A percentile compares a stretch with the other conserved stretches of the same genome.
These are phyloP conservation scores for Pteropus rufus DNA, from an alignment of 2,797 vertebrate genomes.

Conservation along the genomic window DNA sequence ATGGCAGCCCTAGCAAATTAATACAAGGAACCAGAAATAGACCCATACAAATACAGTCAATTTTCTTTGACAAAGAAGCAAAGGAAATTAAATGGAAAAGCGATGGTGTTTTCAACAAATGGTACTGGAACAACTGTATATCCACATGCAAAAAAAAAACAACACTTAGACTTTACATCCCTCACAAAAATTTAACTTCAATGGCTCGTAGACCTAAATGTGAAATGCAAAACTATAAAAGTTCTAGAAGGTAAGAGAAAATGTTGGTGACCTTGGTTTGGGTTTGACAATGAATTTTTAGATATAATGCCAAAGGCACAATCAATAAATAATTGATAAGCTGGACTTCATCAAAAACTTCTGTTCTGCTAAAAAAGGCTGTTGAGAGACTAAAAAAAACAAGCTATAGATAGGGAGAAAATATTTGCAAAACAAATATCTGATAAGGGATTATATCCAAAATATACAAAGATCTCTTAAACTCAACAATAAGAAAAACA, in stretches of 20 bases:
- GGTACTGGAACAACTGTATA: neutral
- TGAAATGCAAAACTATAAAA: slow-evolving; percentile 21
- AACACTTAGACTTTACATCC: neutral
- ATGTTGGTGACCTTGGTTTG: neutral
- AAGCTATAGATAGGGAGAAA: neutral
- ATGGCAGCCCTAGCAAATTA: neutral
- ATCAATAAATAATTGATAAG: neutral
- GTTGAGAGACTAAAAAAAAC: neutral
- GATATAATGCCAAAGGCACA: neutral
- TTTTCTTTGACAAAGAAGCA: neutral
- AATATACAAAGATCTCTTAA: neutral
- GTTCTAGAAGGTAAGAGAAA: neutral
- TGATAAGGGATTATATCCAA: neutral
- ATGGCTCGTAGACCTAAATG: neutral
- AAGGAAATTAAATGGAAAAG: neutral
- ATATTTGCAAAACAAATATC: neutral
- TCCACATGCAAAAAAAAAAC: neutral
- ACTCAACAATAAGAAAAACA: neutral
- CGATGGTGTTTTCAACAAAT: neutral
- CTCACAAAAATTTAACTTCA: slow-evolving; percentile 19
- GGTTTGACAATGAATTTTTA: neutral
- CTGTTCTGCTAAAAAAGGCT: neutral
- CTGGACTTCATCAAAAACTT: neutral
- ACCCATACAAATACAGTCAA: neutral
- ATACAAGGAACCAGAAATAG: neutral